Evolutionary conservation across 1,140 invertebrate genomes (phyloP), one percentile per base, ranked within the genome.

Genomic region (Zaprionus vittiger): DNA sequence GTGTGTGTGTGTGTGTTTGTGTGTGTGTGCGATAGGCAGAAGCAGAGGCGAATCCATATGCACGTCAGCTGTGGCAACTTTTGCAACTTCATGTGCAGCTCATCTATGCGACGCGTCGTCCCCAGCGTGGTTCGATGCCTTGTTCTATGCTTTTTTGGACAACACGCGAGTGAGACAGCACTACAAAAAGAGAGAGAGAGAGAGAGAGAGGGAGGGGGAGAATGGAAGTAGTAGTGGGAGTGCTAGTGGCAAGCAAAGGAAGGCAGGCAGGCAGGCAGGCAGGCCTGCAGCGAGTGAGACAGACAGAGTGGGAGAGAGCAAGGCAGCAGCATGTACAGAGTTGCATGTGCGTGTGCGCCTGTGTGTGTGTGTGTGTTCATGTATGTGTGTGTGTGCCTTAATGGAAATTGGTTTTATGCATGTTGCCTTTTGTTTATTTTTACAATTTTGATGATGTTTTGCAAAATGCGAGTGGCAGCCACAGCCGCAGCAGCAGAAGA

Each of bases 371-470:
- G 60, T 60, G 62, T 61, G 41, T 59, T 37, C 59, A 37, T 62
- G 55, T 49, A 38, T 34, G 54, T 64, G 76, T 68, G 55, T 76
- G 59, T 62, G 77, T 57, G 85, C 62, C 85, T 79, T 90, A 90
- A 90, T 90, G 85, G 85, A 90, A 90, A 90, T 90, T 90, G 85
- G 85, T 90, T 90, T 90, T 90, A 85, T 90, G 85, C 85, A 90
- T 90, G 85, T 91, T 90, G 81, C 79, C 81, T 85, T 90, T 90
- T 90, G 86, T 90, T 90, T 90, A 85, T 90, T 90, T 90, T 90
- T 90, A 90, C 86, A 91, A 91, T 90, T 90, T 90, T 90, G 86
- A 84, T 90, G 86, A 90, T 89, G 86, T 90, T 90, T 89, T 90
- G 81, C 79, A 85, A 80, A 90, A 90, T 90, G 85, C 85, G 81